Percentiles rank a stretch among this genome's conserved stretches.
Evolutionary conservation across 1,140 invertebrate species (phyloP).

Genomic region (Parapsyche elsis): DNA sequence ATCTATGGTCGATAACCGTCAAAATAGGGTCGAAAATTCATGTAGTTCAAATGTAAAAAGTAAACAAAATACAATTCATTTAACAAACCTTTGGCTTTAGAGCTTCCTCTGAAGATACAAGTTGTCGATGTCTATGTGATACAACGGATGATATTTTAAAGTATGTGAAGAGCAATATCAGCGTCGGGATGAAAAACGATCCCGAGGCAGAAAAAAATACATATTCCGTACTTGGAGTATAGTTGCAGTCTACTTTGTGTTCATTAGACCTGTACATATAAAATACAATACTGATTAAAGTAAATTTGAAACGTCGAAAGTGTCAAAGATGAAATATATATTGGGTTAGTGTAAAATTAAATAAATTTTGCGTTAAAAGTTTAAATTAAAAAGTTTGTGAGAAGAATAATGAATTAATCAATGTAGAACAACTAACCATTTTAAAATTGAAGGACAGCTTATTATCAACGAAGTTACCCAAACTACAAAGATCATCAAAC

Average conservation of each 20-base stretch:
- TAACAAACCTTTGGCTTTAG: conserved; percentile 46
- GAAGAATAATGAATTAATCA: background rate
- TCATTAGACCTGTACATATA: conserved; percentile 77
- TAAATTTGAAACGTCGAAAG: too few species aligned
- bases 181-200: conserved; percentile 91
- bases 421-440: conserved; percentile 70
- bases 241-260: conserved; percentile 73
- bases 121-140: conserved; percentile 72
- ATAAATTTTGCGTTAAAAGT: too few species aligned
- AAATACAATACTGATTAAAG: background rate
- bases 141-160: conserved; percentile 88
- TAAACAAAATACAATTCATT: too few species aligned
- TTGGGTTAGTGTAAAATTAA: too few species aligned
- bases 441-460: conserved; percentile 85
- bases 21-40: too few species aligned
- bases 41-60: too few species aligned
- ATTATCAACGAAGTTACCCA: conserved; percentile 85
- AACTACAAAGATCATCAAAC: conserved; percentile 83
- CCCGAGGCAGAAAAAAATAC: conserved; percentile 92
- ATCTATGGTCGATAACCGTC: too few species aligned
- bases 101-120: conserved; percentile 76
- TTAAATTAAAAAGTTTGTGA: too few species aligned
- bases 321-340: too few species aligned
- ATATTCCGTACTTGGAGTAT: conserved; percentile 86
- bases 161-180: conserved; percentile 93